These are phyloP conservation scores for Penaeus vannamei DNA, from an alignment of 1,140 invertebrate species.

Conservation along the genomic window DNA sequence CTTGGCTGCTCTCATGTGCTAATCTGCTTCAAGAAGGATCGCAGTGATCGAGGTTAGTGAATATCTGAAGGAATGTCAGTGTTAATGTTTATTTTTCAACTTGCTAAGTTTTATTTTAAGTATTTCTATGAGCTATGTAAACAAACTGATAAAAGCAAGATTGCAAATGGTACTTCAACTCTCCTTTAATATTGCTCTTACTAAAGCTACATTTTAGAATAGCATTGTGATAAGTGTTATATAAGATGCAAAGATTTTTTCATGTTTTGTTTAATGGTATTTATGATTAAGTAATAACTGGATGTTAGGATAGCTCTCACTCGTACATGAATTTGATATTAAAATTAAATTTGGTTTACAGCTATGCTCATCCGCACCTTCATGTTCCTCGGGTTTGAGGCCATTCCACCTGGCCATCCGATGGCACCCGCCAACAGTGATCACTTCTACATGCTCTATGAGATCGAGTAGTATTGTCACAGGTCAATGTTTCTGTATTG, in stretches of 20 bases:
- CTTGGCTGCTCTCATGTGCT: slow-evolving; percentile 86
- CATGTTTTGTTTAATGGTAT: too few relatives aligned
- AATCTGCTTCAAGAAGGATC: slow-evolving; percentile 87
- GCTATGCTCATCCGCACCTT: slow-evolving; percentile 91
- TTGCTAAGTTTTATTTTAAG: not conserved
- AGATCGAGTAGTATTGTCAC: slow-evolving; percentile 51
- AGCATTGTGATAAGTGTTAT: too few relatives aligned
- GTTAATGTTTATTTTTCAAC: not conserved
- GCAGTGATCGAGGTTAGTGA: slow-evolving; percentile 81
- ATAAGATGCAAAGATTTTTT: too few relatives aligned
- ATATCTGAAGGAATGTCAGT: slow-evolving; percentile 42
- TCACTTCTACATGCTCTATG: slow-evolving; percentile 62
- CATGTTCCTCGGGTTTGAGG: slow-evolving; percentile 95
- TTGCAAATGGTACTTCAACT: too few relatives aligned
- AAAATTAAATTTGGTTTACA: not conserved
- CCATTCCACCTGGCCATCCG: slow-evolving; percentile 84
- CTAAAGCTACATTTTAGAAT: too few relatives aligned
- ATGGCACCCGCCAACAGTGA: slow-evolving; percentile 55
- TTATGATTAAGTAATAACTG: too few relatives aligned
- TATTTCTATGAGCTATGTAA: too few relatives aligned
- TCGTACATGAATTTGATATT: too few relatives aligned
- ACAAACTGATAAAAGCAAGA: too few relatives aligned
- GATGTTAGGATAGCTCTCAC: too few relatives aligned
- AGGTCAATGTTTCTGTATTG: slow-evolving; percentile 49
- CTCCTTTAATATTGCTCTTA: too few relatives aligned